Evolutionary conservation across 1,140 invertebrate genomes (phyloP), one percentile per base, ranked within the genome.

Genomic region (Micrasema longulum): DNA sequence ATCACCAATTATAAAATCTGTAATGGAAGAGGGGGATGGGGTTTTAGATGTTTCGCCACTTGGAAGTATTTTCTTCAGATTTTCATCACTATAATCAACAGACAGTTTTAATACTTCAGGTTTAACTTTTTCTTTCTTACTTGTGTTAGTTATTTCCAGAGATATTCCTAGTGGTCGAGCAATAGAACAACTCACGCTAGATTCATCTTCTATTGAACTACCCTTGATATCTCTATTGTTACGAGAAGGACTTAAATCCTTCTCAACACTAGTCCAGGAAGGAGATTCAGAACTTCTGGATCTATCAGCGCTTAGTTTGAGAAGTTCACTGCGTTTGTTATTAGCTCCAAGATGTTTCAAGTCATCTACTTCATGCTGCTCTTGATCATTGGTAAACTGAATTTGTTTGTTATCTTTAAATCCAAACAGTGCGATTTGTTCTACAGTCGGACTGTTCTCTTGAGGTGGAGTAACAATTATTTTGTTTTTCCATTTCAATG

Each of bases 101-200:
- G 83, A 80, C 75, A 85, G 80, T 77, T 85, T 85, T 20, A 85
- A 74, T 67, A 85, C 84, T 76, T 84, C 82, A 10, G 83, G 76
- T 69, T 83, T 84, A 71, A 81, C 79, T 79, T 83, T 87, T 80
- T 80, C 85, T 79, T 78, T 87, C 77, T 82, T 88, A 75, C 85
- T 83, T 16, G 23, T 26, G 74, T 87, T 88, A 72, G 89, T 89
- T 68, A 90, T 89, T 77, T 89, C 89, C 79, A 92, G 90, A 7
- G 91, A 92, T 68, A 93, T 91, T 1, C 92, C 92, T 64, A 93
- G 82, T 0, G 91, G 90, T 64, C 90, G 85, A 12, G 91, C 91
- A 75, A 93, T 93, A 0, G 91, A 92, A 79, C 91, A 93, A 72
- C 91, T 93, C 4, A 91, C 89, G 76, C 91, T 93, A 2, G 92